These are phyloP conservation scores for Paguma larvata DNA, from an alignment of 2,797 vertebrate species.

Conservation along the genomic window DNA sequence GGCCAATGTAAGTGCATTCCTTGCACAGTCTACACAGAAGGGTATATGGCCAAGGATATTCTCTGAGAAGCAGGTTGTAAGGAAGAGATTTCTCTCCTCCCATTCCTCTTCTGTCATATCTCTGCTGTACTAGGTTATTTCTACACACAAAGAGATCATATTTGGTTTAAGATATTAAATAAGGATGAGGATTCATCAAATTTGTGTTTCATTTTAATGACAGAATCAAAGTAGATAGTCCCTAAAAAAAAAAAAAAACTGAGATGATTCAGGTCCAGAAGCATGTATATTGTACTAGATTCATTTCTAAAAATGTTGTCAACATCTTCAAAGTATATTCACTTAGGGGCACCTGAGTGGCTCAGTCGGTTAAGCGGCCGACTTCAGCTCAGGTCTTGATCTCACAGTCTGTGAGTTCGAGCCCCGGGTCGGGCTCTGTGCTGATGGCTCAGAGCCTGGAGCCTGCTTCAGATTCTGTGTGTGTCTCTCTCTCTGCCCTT, in stretches of 20 bases:
- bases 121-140: not conserved
- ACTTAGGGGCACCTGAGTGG: not conserved
- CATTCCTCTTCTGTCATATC: not conserved
- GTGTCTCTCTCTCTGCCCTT: no score
- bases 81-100: not conserved
- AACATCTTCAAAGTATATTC: not conserved
- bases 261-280: not conserved
- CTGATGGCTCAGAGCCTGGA: no score
- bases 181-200: not conserved
- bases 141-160: not conserved
- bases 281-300: not conserved
- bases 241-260: not conserved
- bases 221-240: not conserved
- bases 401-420: no score
- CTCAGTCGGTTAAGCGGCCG: no score
- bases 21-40: not conserved
- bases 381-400: no score
- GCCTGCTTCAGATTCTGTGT: no score
- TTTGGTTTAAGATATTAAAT: not conserved
- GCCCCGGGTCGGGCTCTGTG: no score
- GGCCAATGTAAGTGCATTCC: not conserved
- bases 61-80: not conserved
- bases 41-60: not conserved
- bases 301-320: conserved; percentile 32
- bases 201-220: conserved; percentile 23